Percentiles rank a stretch among this genome's conserved stretches.
Evolutionary conservation across 2,113 vertebrate species (phyloP).

Genomic region (Helogale parvula): DNA sequence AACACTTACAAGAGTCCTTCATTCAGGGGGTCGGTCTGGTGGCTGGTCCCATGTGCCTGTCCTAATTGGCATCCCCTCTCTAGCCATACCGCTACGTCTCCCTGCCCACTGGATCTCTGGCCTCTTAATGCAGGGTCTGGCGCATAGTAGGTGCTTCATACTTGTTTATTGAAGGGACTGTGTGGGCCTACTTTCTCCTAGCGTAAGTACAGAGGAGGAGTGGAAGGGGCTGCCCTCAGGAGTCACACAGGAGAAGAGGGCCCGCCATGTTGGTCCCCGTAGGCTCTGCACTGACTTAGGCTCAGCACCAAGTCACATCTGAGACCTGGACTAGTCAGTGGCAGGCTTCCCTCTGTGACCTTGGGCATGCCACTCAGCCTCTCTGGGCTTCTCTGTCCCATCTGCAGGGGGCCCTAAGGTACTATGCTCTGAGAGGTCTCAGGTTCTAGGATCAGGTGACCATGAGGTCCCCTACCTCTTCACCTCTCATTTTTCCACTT

Average conservation of each 20-base stretch:
- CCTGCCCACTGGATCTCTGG: neutral
- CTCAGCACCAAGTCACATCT: neutral
- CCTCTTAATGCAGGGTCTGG: neutral
- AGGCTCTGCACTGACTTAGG: neutral
- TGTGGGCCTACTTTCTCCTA: neutral
- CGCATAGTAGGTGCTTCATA: neutral
- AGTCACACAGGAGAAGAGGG: neutral
- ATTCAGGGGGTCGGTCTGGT: neutral
- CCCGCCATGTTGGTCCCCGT: accelerated
- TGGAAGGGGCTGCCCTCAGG: neutral
- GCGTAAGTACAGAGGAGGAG: neutral
- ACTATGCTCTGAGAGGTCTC: neutral
- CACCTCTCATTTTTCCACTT: neutral
- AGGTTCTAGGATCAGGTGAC: neutral
- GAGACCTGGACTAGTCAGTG: neutral
- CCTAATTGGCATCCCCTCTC: neutral
- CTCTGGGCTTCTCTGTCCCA: neutral
- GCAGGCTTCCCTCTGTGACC: neutral
- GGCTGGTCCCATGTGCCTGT: neutral
- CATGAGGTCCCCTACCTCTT: neutral
- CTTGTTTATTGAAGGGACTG: neutral
- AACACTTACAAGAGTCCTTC: neutral
- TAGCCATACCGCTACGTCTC: neutral
- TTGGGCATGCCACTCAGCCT: neutral
- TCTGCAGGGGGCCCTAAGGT: neutral